Percentiles rank a stretch among this genome's conserved stretches.
Conservation (phyloP, 2,888 invertebrate genomes). For the Lasioglossum figueresi region DNA sequence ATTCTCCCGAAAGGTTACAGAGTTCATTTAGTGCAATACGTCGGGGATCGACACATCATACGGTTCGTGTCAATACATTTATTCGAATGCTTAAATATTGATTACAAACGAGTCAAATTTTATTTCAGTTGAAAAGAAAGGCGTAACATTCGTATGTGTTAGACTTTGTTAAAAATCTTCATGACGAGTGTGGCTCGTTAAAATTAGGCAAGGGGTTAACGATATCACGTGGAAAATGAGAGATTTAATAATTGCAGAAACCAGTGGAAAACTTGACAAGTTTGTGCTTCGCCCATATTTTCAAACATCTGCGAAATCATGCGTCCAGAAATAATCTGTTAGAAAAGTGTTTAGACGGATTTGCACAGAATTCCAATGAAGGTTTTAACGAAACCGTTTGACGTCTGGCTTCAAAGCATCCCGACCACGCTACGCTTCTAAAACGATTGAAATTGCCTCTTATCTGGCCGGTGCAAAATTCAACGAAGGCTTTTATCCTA, state of each 20-base stretch:
- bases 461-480: not conserved
- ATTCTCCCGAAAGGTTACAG: not conserved
- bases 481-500: slow-evolving; percentile 6
- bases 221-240: not conserved
- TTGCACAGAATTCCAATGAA: not conserved
- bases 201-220: too few species aligned
- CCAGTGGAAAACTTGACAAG: not conserved
- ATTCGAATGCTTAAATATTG: too few species aligned
- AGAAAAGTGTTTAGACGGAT: not conserved
- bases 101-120: too few species aligned
- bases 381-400: not conserved
- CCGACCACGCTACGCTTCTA: not conserved
- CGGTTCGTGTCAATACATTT: not conserved
- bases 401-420: not conserved
- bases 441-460: slow-evolving; percentile 16
- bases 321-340: not conserved
- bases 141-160: too few species aligned
- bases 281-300: not conserved
- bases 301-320: not conserved
- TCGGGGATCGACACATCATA: not conserved
- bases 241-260: not conserved
- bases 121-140: too few species aligned
- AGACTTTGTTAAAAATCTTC: too few species aligned
- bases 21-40: not conserved
- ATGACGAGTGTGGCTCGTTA: too few species aligned